phyloP scores from a whole-genome alignment of 1,140 invertebrate genomes.

The Babylonia areolata region DNA sequence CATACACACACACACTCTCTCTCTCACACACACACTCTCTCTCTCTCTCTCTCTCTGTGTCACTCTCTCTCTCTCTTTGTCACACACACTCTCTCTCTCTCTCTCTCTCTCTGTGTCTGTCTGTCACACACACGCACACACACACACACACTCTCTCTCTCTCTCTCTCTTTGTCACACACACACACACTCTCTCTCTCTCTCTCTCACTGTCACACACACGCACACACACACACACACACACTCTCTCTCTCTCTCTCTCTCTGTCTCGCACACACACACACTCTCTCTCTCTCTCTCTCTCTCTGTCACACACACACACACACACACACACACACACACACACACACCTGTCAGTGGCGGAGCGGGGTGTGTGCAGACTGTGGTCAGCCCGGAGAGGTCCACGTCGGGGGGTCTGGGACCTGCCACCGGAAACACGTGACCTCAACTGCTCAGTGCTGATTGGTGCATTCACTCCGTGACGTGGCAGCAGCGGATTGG shows the following conservation, averaged over 20 bases:
- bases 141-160: slow-evolving; percentile 3
- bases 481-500: slow-evolving; percentile 17
- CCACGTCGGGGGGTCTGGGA: neutral
- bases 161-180: neutral
- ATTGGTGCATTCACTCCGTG: slow-evolving; percentile 12
- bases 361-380: slow-evolving; percentile 5
- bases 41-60: neutral
- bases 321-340: slow-evolving; percentile 11
- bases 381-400: slow-evolving; percentile 7
- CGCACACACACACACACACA: slow-evolving; percentile 10
- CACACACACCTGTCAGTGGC: slow-evolving; percentile 22
- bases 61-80: no score
- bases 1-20: no score
- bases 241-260: neutral
- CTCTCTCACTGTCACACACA: neutral
- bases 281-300: no score
- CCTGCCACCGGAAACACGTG: neutral
- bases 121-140: neutral
- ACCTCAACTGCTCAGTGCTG: slow-evolving; percentile 20
- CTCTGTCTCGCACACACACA: no score
- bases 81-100: slow-evolving; percentile 7
- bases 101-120: neutral
- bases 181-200: slow-evolving; percentile 6
- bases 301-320: neutral
- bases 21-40: neutral